phyloP scores from a whole-genome alignment of 2,888 invertebrate species.

The Cremastobaeus sp. region DNA sequence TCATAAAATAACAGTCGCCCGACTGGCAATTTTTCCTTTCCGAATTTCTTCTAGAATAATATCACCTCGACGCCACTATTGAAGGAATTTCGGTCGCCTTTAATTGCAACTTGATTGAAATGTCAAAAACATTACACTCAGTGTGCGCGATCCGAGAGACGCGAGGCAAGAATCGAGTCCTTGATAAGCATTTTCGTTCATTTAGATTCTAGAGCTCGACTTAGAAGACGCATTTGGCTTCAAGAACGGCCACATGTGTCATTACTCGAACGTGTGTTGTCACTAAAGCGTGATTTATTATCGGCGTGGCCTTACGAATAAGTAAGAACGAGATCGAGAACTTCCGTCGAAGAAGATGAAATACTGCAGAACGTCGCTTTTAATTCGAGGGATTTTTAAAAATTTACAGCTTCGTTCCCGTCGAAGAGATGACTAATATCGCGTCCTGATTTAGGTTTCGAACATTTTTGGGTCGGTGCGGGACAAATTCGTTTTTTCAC shows the following conservation, averaged over 20 bases:
- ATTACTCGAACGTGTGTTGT: conserved; percentile 46
- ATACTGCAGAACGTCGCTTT: conserved; percentile 12
- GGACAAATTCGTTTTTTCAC: no score
- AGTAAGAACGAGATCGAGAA: conserved; percentile 50
- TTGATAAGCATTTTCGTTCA: conserved; percentile 53
- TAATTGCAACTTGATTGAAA: no score
- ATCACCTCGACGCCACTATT: no score
- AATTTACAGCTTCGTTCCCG: neutral
- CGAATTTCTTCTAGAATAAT: no score
- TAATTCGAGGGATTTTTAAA: conserved; percentile 6
- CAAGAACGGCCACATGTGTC: conserved; percentile 52
- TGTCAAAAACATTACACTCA: conserved; percentile 1
- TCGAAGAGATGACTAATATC: no score
- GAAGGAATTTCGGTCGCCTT: no score
- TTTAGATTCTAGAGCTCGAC: conserved; percentile 47
- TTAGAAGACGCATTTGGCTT: conserved; percentile 49
- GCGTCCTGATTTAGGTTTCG: no score
- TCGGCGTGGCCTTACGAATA: conserved; percentile 52
- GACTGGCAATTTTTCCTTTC: no score
- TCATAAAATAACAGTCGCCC: no score
- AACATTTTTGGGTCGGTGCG: no score
- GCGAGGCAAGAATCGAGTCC: conserved; percentile 14
- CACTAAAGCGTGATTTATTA: conserved; percentile 51
- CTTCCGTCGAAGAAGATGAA: conserved; percentile 55
- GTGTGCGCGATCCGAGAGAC: conserved; percentile 3